Base-by-base conservation (phyloP, 2,888 invertebrate genomes). In the Luperina testacea region DNA sequence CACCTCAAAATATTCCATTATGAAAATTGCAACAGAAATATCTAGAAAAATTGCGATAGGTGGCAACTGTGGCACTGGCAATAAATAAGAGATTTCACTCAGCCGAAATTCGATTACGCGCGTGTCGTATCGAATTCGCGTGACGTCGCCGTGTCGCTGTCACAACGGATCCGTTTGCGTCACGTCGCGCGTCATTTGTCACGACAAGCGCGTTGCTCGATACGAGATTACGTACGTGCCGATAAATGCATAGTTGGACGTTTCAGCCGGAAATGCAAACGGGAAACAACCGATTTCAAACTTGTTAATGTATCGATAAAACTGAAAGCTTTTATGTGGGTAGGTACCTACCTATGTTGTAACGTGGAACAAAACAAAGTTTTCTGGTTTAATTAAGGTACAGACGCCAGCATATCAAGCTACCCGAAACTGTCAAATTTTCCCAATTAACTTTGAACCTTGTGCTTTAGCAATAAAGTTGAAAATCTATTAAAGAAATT, bases 91-190 rank as follows among this genome's bases (percentile, higher is more conserved):
- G 81, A 88, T 88, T 87, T 86, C 84, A 83, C 82, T 83, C 84
- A 64, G 68, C 79, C 83, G 79, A 89, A 88, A 91, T 91, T 91
- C 91, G 91, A 91, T 93, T 91, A 92, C 89, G 84, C 83, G 80
- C 82, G 90, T 91, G 84, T 85, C 92, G 89, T 87, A 90, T 90
- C 88, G 87, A 87, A 90, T 90, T 85, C 88, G 77, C 84, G 78
- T 84, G 81, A 82, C 78, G 87, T 82, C 79, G 72, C 72, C 82
- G 83, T 77, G 86, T 86, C 87, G 85, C 86, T 88, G 86, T 90
- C 90, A 87, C 83, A 80, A 78, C 81, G 81, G 78, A 84, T 89
- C 75, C 81, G 89, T 84, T 82, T 79, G 80, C 87, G 88, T 84
- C 86, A 83, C 87, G 86, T 87, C 84, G 79, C 77, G 77, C 82